These are phyloP conservation scores for Melanotaenia duboulayi DNA, from an alignment of 2,113 vertebrate genomes.

Conservation along the genomic window DNA sequence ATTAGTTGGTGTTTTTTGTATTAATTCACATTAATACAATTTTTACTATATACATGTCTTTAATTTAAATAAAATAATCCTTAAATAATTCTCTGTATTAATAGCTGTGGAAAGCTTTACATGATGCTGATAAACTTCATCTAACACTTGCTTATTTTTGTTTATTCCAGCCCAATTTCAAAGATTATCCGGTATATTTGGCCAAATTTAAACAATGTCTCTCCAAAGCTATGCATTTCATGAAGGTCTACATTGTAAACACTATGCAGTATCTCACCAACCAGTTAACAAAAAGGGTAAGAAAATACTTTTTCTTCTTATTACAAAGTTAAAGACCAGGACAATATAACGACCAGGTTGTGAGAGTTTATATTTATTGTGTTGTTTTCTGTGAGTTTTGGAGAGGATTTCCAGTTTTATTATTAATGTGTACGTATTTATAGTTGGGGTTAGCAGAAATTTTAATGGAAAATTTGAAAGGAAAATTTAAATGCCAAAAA, in stretches of 20 bases:
- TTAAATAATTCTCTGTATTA: neutral
- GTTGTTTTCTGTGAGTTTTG: neutral
- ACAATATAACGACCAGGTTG: no score
- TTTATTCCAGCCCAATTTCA: conserved; percentile 92
- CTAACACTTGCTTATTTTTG: conserved; percentile 22
- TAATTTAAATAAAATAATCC: no score
- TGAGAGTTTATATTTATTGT: neutral
- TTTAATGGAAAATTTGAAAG: neutral
- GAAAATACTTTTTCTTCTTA: conserved; percentile 30
- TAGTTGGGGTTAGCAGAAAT: no score
- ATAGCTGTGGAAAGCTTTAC: neutral
- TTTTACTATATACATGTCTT: no score
- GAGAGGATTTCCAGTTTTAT: neutral
- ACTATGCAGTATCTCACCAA: conserved; percentile 93
- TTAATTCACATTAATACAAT: no score
- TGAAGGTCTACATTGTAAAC: conserved; percentile 94
- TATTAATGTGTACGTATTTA: no score
- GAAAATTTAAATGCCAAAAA: neutral
- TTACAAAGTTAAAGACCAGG: neutral
- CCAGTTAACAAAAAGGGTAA: conserved; percentile 95
- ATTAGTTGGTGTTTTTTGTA: neutral
- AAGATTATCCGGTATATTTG: conserved; percentile 95
- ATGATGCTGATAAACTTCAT: neutral
- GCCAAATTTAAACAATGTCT: conserved; percentile 96
- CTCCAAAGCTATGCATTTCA: conserved; percentile 96